Percentiles rank a stretch among this genome's conserved stretches.
Conservation (phyloP, 2,888 invertebrate species). For the Syritta pipiens region DNA sequence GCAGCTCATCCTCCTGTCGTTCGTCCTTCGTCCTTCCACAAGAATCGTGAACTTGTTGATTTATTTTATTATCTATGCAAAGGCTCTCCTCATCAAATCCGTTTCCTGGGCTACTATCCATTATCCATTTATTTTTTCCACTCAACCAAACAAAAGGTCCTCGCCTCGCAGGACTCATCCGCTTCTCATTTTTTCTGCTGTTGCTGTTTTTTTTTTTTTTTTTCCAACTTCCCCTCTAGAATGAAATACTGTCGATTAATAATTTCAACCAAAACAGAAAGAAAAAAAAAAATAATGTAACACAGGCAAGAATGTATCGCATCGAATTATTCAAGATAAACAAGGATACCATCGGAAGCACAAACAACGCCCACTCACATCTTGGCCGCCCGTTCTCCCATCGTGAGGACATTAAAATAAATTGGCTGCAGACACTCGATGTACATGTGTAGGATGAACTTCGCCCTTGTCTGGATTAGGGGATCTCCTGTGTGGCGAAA, state of each 20-base stretch:
- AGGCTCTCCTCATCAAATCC: slow-evolving; percentile 18
- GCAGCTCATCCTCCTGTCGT: not conserved
- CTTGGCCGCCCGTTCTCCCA: no score
- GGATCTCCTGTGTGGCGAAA: slow-evolving; percentile 29
- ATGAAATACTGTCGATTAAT: slow-evolving; percentile 46
- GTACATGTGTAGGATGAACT: slow-evolving; percentile 37
- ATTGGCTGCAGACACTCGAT: slow-evolving; percentile 60
- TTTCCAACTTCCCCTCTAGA: slow-evolving; percentile 1
- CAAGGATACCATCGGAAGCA: slow-evolving; percentile 26
- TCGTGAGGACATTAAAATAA: slow-evolving; percentile 47
- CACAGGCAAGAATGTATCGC: no score
- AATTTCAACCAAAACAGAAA: slow-evolving; percentile 34
- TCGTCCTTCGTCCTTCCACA: not conserved
- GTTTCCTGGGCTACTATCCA: not conserved
- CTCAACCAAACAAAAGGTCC: not conserved
- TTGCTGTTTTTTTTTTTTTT: no score
- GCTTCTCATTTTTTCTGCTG: not conserved
- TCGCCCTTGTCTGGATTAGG: slow-evolving; percentile 55
- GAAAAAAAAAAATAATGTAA: no score
- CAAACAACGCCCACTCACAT: no score
- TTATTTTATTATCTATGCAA: slow-evolving; percentile 36
- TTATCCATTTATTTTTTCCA: no score
- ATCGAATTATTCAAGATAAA: slow-evolving; percentile 41
- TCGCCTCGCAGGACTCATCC: not conserved
- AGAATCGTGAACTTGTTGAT: slow-evolving; percentile 29